These are phyloP conservation scores for Drosophila virilis DNA, from an alignment of 1,140 invertebrate genomes.

Conservation along the genomic window DNA sequence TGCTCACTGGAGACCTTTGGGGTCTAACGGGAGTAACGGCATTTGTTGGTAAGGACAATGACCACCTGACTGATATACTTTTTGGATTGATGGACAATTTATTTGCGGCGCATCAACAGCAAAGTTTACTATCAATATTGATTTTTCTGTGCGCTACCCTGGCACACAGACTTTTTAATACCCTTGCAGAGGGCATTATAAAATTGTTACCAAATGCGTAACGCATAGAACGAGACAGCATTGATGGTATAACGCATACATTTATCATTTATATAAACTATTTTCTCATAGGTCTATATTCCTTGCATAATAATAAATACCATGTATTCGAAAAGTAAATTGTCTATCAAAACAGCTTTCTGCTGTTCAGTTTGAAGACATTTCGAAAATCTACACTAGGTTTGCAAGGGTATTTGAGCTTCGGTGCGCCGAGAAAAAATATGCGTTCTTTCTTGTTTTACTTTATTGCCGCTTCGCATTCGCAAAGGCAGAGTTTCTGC, in stretches of 20 bases:
- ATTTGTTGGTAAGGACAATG: slow-evolving; percentile 56
- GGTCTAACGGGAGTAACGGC: slow-evolving; percentile 1
- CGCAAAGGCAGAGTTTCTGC: slow-evolving; percentile 29
- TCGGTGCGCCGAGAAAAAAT: background rate
- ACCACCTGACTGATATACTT: slow-evolving; percentile 69
- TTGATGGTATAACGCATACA: background rate
- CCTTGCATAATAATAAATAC: too few species aligned
- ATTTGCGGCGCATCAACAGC: slow-evolving; percentile 22
- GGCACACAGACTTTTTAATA: background rate
- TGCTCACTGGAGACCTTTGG: background rate
- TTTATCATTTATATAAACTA: too few species aligned
- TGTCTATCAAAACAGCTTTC: too few species aligned
- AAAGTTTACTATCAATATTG: slow-evolving; percentile 68
- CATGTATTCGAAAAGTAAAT: too few species aligned
- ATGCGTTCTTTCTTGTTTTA: slow-evolving; percentile 41
- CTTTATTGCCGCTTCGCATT: slow-evolving; percentile 64
- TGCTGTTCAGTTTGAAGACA: too few species aligned
- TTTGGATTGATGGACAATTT: slow-evolving; percentile 11
- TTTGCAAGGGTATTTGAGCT: background rate
- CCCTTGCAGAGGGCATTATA: background rate
- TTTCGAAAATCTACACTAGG: too few species aligned
- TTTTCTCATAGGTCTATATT: too few species aligned
- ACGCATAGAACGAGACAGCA: background rate
- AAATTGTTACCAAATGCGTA: background rate
- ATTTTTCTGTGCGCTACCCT: slow-evolving; percentile 53